Base-by-base conservation (phyloP, 2,113 vertebrate genomes). In the Nipponia nippon region DNA sequence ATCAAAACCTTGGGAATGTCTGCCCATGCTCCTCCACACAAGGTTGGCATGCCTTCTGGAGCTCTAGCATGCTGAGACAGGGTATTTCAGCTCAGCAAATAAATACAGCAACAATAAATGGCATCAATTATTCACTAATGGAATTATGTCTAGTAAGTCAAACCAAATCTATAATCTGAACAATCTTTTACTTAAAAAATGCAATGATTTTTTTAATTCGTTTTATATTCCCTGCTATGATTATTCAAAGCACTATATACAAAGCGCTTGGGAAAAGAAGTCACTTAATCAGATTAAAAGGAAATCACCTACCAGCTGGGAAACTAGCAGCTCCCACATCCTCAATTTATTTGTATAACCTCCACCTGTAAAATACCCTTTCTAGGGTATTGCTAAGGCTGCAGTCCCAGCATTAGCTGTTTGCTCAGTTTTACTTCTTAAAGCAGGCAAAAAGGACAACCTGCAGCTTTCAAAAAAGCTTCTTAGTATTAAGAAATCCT, bases 81-180 rank as follows among this genome's bases (percentile, higher is more conserved):
- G n/a, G 25, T 47, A 72, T 56, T 91, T 76, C 81, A 84, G 70
- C 65, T 95, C 87, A 72, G 66, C 66, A 95, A 89, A 94, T 69
- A 95, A 88, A 94, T 63, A 82, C 20, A 93, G 72, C 22, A 93
- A 87, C 46, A 91, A 85, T 34, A 95, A 94, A 89, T 20, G 21
- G 5, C 58, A 91, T 94, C 29, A 93, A 93, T 91, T 96, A 89
- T 93, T 93, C 73, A 95, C 36, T 83, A 95, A 82, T 62, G 49
- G 90, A 96, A 91, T 95, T 90, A 87, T 3, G 46, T 58, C 67
- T 58, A 53, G 32, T 46, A 84, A 95, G 17, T 94, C 81, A 96
- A 96, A 94, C 22, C 56, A 50, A 92, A 87, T 69, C 34, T 91
- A 66, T 82, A 93, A 82, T 47, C 87, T 96, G 62, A 89, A 93